These are phyloP conservation scores for Chelon labrosus DNA, from an alignment of 2,797 vertebrate species.

Conservation along the genomic window DNA sequence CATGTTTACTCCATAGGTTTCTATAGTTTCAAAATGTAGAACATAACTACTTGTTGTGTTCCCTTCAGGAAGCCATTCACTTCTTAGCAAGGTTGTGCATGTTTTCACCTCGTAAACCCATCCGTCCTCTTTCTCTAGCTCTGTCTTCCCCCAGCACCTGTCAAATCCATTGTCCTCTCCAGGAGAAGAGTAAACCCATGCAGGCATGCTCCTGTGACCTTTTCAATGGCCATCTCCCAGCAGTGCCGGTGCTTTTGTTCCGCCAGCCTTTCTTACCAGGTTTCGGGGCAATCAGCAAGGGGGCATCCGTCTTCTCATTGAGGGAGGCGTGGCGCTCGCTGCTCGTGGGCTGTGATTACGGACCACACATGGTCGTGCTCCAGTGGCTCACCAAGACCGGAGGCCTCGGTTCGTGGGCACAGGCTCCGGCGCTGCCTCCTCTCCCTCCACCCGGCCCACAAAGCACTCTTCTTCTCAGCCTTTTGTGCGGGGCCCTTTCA, in stretches of 20 bases:
- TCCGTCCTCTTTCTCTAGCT: constrained; percentile 33
- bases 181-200: constrained; percentile 64
- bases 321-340: constrained; percentile 70
- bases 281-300: constrained; percentile 67
- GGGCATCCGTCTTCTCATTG: constrained; percentile 75
- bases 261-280: constrained; percentile 66
- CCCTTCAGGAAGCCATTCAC: constrained; percentile 41
- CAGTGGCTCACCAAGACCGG: constrained; percentile 60
- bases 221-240: constrained; percentile 57
- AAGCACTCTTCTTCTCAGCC: constrained; percentile 71
- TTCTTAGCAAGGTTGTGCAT: neutral
- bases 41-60: constrained; percentile 42
- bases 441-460: constrained; percentile 43
- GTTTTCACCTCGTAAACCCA: constrained; percentile 24
- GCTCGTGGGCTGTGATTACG: constrained; percentile 79
- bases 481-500: constrained; percentile 79
- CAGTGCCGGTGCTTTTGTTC: constrained; percentile 67
- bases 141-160: constrained; percentile 74
- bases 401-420: constrained; percentile 62
- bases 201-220: constrained; percentile 67
- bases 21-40: constrained; percentile 45
- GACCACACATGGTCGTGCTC: constrained; percentile 83
- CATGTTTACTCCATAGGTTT: constrained; percentile 38
- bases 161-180: constrained; percentile 71
- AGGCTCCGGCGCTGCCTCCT: constrained; percentile 54